phyloP scores from a whole-genome alignment of 1,140 invertebrate genomes.

The Conopomorpha cramerella region DNA sequence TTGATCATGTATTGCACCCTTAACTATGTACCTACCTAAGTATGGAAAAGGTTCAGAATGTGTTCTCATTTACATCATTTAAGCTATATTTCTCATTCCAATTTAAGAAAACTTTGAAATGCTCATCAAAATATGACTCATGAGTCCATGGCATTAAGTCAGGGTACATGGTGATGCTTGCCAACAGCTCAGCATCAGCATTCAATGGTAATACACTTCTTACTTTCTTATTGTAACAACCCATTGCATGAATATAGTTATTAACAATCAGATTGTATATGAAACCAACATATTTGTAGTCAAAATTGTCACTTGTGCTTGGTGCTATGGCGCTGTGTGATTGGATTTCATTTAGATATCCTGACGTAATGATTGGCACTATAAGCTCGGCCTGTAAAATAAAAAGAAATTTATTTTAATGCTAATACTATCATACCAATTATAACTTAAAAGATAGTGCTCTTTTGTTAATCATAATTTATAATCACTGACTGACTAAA shows the following conservation, averaged over 20 bases:
- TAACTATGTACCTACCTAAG: too few relatives aligned
- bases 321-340: constrained; percentile 22
- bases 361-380: constrained; percentile 47
- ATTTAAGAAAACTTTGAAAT: constrained; percentile 42
- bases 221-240: constrained; percentile 53
- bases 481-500: too few relatives aligned
- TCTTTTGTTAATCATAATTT: too few relatives aligned
- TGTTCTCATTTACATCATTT: too few relatives aligned
- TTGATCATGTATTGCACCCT: too few relatives aligned
- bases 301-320: constrained; percentile 45
- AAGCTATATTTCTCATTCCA: too few relatives aligned
- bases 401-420: too few relatives aligned
- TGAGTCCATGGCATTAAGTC: constrained; percentile 47
- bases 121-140: constrained; percentile 44
- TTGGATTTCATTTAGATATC: constrained; percentile 45
- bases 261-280: constrained; percentile 52
- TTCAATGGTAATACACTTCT: constrained; percentile 44
- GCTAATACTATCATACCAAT: too few relatives aligned
- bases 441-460: too few relatives aligned
- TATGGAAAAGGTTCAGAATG: too few relatives aligned
- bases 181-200: constrained; percentile 30
- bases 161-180: constrained; percentile 38
- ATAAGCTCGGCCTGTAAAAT: constrained; percentile 48
- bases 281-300: constrained; percentile 52
- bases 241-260: constrained; percentile 47